phyloP scores from a whole-genome alignment of 2,888 invertebrate species.

The Vannuccia rotundouncinata region DNA sequence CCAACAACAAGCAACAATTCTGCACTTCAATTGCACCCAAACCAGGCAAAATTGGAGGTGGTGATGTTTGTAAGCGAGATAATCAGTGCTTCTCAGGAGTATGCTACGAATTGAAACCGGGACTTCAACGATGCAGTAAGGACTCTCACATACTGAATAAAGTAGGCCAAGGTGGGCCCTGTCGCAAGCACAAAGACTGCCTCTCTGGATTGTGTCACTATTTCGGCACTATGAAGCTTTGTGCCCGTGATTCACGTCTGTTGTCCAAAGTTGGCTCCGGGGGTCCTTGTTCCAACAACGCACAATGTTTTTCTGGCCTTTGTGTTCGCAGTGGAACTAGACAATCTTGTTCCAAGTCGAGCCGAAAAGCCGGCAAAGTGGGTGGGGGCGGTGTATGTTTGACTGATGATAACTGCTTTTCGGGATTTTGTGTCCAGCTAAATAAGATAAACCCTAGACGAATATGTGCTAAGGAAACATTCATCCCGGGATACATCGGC shows the following conservation, averaged over 20 bases:
- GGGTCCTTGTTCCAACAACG: constrained; percentile 23
- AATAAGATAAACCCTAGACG: background rate
- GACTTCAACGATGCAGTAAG: constrained; percentile 13
- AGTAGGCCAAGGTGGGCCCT: constrained; percentile 31
- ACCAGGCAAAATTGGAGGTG: constrained; percentile 21
- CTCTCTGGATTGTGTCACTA: constrained; percentile 2
- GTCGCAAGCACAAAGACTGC: background rate
- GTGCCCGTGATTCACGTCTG: background rate
- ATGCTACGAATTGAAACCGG: background rate
- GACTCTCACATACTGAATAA: background rate
- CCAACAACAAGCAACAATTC: background rate
- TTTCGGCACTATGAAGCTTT: background rate
- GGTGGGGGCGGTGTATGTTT: constrained; percentile 18
- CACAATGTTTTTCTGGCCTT: constrained; percentile 14
- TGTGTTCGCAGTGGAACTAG: background rate
- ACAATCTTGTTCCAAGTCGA: constrained; percentile 13
- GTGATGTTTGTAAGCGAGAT: constrained; percentile 1
- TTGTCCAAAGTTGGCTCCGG: background rate
- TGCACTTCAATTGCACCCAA: background rate
- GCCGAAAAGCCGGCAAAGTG: background rate
- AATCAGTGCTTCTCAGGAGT: constrained; percentile 14
- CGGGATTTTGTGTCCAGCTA: constrained; percentile 12
- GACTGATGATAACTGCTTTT: constrained; percentile 9
- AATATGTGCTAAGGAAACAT: background rate
- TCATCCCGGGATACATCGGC: background rate